These are phyloP conservation scores for Tautogolabrus adspersus DNA, from an alignment of 2,113 vertebrate genomes.

Conservation along the genomic window DNA sequence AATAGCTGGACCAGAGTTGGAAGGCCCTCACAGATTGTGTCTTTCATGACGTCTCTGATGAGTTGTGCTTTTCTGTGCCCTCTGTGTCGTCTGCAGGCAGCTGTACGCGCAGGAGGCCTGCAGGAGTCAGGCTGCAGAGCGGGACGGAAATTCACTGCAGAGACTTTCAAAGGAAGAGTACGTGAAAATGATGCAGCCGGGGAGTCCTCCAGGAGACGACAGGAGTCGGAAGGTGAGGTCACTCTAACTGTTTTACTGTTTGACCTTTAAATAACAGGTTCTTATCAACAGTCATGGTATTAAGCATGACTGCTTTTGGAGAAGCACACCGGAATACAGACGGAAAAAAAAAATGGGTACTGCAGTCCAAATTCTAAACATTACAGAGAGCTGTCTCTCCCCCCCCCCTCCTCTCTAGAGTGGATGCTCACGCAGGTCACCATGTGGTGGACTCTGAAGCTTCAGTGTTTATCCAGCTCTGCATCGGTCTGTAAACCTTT, in stretches of 20 bases:
- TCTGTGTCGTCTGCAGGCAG: constrained; percentile 80
- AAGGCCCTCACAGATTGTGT: constrained; percentile 16
- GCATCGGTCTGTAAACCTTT: no score
- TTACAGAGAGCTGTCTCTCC: no score
- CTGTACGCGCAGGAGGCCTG: constrained; percentile 86
- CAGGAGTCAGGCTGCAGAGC: constrained; percentile 81
- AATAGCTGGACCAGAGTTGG: constrained; percentile 41
- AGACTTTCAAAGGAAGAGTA: constrained; percentile 93
- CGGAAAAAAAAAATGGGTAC: no score
- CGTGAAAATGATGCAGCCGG: constrained; percentile 90
- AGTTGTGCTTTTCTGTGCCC: constrained; percentile 56
- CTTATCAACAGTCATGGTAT: no score
- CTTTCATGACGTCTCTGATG: constrained; percentile 39
- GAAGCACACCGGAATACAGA: no score
- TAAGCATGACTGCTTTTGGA: no score
- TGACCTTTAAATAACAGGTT: neutral
- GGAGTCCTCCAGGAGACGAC: constrained; percentile 87
- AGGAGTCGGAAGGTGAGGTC: constrained; percentile 89
- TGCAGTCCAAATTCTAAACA: no score
- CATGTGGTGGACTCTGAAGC: no score
- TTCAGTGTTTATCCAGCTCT: no score
- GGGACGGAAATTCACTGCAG: constrained; percentile 85
- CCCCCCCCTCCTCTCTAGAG: no score
- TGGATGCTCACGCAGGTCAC: no score
- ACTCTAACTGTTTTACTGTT: neutral